A percentile compares a stretch with the other conserved stretches of the same genome.
Conservation (phyloP, 2,113 vertebrate genomes). For the Crotalus viridis region DNA sequence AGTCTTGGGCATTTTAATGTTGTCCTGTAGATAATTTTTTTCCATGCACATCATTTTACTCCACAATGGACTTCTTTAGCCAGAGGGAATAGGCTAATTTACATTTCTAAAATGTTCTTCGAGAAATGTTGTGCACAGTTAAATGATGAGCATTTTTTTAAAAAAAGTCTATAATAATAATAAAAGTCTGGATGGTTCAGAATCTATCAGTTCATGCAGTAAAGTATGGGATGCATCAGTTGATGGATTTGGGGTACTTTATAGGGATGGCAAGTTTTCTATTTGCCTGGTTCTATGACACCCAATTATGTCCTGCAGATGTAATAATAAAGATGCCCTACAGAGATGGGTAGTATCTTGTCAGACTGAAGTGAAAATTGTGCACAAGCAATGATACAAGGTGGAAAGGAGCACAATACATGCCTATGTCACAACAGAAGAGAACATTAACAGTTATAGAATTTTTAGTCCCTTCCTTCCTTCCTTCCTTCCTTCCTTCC, state of each 20-base stretch:
- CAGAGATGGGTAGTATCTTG: neutral
- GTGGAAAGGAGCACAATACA: neutral
- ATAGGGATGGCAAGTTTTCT: neutral
- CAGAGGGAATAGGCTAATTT: neutral
- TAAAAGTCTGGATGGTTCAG: neutral
- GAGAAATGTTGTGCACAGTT: neutral
- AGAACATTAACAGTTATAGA: neutral
- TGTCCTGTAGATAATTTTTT: neutral
- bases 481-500: too few relatives aligned
- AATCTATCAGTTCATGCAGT: neutral
- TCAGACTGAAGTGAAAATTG: neutral
- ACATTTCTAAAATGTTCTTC: conserved; percentile 8
- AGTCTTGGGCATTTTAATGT: neutral
- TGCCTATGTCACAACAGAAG: neutral
- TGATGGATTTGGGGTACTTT: neutral
- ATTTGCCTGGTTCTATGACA: neutral
- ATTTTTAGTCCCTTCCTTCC: neutral
- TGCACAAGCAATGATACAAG: neutral
- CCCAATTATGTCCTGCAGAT: too few relatives aligned
- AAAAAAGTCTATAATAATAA: neutral
- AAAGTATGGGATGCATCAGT: neutral
- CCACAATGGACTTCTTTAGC: neutral
- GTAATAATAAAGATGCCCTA: neutral
- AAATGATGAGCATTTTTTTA: neutral
- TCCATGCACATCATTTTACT: conserved; percentile 4